phyloP scores from a whole-genome alignment of 2,888 invertebrate genomes.

The Seira ritae region DNA sequence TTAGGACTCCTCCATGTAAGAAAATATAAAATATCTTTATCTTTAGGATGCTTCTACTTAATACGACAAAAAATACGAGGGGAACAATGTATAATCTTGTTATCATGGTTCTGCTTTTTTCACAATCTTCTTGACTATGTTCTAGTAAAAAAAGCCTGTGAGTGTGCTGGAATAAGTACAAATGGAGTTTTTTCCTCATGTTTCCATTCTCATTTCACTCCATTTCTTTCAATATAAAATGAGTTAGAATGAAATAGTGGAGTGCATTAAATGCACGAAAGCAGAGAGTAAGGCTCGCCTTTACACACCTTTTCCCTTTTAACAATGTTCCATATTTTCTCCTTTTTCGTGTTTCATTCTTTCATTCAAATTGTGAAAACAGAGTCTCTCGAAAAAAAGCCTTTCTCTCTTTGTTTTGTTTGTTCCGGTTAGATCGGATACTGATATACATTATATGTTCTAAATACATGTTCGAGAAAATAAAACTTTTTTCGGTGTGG shows the following conservation, averaged over 20 bases:
- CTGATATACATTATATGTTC: neutral
- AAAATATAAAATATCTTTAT: too few species aligned
- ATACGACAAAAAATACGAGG: neutral
- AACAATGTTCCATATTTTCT: neutral
- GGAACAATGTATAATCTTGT: neutral
- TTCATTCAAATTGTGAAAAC: neutral
- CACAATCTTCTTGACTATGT: too few species aligned
- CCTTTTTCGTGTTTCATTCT: neutral
- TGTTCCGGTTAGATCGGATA: neutral
- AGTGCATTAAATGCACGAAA: neutral
- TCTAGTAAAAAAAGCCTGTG: too few species aligned
- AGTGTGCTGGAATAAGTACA: neutral
- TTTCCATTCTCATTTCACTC: neutral
- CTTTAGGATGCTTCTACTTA: too few species aligned
- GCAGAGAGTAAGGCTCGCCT: neutral
- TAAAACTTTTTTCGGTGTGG: slow-evolving; percentile 41
- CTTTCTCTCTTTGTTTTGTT: neutral
- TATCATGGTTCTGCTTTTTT: neutral
- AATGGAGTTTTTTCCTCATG: neutral
- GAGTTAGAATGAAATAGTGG: neutral
- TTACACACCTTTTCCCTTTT: too few species aligned
- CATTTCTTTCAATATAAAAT: neutral
- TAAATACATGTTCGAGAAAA: slow-evolving; percentile 7
- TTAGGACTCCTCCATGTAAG: too few species aligned
- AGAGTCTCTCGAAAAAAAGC: neutral